Conservation (phyloP, 1,140 invertebrate species). For the Zaprionus davidi region DNA sequence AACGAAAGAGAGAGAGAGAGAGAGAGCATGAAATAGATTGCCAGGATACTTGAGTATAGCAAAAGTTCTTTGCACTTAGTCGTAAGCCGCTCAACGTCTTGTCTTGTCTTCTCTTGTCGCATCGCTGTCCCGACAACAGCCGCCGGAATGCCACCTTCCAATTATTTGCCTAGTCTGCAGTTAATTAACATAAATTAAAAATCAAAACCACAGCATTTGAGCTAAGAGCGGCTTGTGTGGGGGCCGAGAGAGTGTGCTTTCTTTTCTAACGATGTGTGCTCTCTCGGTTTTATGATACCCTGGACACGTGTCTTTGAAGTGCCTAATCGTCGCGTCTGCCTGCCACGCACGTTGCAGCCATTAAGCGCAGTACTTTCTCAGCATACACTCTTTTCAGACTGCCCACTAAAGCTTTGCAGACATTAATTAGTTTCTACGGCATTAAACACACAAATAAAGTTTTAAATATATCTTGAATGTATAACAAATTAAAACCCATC, state of each 20-base stretch:
- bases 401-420: background rate
- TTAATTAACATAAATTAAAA: conserved; percentile 82
- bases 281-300: conserved; percentile 35
- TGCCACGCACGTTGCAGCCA: conserved; percentile 68
- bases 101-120: background rate
- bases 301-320: conserved; percentile 35
- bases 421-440: background rate
- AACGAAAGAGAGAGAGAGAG: background rate
- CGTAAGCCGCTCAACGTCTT: conserved; percentile 50
- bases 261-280: conserved; percentile 30
- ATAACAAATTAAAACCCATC: background rate
- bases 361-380: conserved; percentile 43
- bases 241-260: background rate
- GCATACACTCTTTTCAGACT: background rate
- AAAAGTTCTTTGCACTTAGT: conserved; percentile 65
- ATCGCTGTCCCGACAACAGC: conserved; percentile 50
- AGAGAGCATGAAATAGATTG: conserved; percentile 28
- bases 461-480: background rate
- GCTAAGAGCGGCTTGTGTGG: conserved; percentile 39
- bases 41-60: conserved; percentile 3
- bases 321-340: conserved; percentile 52
- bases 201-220: conserved; percentile 59
- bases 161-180: conserved; percentile 58
- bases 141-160: conserved; percentile 30
- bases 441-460: background rate